Evolutionary conservation across 2,113 vertebrate species (phyloP), one percentile per base, ranked within the genome.

Genomic region (Reinhardtius hippoglossoides): DNA sequence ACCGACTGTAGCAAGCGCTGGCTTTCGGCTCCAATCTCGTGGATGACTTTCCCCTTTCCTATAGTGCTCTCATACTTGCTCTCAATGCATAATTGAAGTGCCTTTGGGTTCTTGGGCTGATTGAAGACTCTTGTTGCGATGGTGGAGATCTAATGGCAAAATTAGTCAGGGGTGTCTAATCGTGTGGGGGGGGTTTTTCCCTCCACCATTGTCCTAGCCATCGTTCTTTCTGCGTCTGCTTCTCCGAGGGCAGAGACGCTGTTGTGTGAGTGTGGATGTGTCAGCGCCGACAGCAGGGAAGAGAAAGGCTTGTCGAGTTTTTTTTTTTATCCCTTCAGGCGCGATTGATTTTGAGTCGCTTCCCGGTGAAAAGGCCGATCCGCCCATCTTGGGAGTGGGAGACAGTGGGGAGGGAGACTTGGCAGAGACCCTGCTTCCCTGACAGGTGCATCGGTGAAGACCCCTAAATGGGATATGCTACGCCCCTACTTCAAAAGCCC

Each of bases 331-430:
- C 85, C 88, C 76, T 86, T 71, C 66, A 66, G 80, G 48, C 18
- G 3, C 40, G 12, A 93, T 90, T 86, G 92, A 92, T 91, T 93
- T 89, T 10, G 26, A 90, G 90, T 91, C 90, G 83, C 82, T 88
- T 80, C 74, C 69, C 46, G 3, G 50, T 75, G 81, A 86, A 83
- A 73, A 46, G 75, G 76, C 72, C 79, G 85, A 84, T 86, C 80
- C 80, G 79, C 54, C 70, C 58, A 50, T 76, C 80, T 68, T 5
- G 7, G 20, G 72, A 73, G 42, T 10, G 63, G 42, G 63, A 48
- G 64, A 67, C 9, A 52, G 27, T 20, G 58, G 52, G 64, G 62
- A 80, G 69, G 52, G 40, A 40, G 40, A 3, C 2, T 2, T 13
- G 40, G 31, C 31, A 5, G 27, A 50, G 46, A 50, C 5, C 46